These are phyloP conservation scores for Agrilus planipennis DNA, from an alignment of 1,140 invertebrate species.

Conservation along the genomic window DNA sequence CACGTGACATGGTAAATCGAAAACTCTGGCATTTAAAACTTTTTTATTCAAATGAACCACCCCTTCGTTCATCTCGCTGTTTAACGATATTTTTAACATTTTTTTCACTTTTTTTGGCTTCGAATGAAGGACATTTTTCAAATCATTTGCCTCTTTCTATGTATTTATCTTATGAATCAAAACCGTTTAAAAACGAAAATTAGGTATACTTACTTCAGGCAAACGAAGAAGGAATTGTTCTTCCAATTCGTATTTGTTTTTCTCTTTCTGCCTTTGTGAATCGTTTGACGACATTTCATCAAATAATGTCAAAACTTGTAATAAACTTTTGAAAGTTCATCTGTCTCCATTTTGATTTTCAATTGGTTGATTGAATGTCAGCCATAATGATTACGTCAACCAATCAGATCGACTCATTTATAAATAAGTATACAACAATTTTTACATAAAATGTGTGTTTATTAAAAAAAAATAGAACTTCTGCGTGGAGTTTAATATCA, in stretches of 20 bases:
- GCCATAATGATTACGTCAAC: no score
- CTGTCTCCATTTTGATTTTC: no score
- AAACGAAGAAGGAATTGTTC: conserved; percentile 28
- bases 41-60: conserved; percentile 17
- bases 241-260: conserved; percentile 18
- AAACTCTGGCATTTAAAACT: conserved; percentile 16
- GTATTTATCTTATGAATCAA: conserved; percentile 4
- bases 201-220: conserved; percentile 17
- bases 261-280: no score
- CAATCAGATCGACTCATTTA: no score
- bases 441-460: no score
- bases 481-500: no score
- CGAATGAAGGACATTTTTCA: conserved; percentile 14
- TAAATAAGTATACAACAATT: no score
- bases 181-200: conserved; percentile 1
- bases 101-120: conserved; percentile 27
- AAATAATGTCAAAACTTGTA: no score
- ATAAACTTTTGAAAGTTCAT: no score
- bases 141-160: conserved; percentile 19
- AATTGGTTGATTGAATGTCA: no score
- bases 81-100: conserved; percentile 19
- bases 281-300: no score
- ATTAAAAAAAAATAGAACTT: no score
- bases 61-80: conserved; percentile 12
- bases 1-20: conserved; percentile 28